Evolutionary conservation across 2,888 invertebrate genomes (phyloP).

Genomic region (Neoaliturus tenellus): DNA sequence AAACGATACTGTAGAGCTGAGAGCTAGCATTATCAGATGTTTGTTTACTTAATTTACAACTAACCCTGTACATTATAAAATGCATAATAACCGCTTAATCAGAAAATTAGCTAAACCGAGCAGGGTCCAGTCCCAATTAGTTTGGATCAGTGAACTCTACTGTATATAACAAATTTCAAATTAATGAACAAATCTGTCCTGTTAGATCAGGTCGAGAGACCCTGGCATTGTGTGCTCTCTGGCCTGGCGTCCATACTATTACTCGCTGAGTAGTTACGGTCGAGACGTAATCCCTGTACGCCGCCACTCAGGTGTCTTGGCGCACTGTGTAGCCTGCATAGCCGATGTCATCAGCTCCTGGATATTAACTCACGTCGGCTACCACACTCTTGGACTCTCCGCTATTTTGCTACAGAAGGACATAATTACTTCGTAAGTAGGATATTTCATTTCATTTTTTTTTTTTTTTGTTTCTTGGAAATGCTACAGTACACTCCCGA

Average conservation of each 20-base stretch:
- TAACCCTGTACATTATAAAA: too few species aligned
- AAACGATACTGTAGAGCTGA: too few species aligned
- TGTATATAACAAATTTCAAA: too few species aligned
- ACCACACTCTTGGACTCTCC: constrained; percentile 79
- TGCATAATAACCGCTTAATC: too few species aligned
- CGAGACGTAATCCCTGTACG: constrained; percentile 74
- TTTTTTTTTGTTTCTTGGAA: too few species aligned
- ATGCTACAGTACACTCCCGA: too few species aligned
- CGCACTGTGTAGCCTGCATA: constrained; percentile 73
- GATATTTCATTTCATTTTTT: too few species aligned
- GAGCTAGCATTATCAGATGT: too few species aligned
- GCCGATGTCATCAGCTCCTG: constrained; percentile 77
- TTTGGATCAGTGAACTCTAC: too few species aligned
- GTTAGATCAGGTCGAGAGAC: constrained; percentile 79
- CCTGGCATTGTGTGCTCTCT: constrained; percentile 84
- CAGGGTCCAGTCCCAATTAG: too few species aligned
- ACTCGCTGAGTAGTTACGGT: constrained; percentile 77
- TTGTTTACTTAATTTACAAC: too few species aligned
- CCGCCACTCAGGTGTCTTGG: constrained; percentile 73
- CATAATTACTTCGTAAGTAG: constrained; percentile 79
- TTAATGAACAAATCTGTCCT: constrained; percentile 42
- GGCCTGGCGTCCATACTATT: constrained; percentile 83
- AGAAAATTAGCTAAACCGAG: too few species aligned
- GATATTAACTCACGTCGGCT: constrained; percentile 77
- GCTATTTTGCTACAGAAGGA: constrained; percentile 85